These are phyloP conservation scores for Polietes domitor DNA, from an alignment of 2,888 invertebrate genomes.

Conservation along the genomic window DNA sequence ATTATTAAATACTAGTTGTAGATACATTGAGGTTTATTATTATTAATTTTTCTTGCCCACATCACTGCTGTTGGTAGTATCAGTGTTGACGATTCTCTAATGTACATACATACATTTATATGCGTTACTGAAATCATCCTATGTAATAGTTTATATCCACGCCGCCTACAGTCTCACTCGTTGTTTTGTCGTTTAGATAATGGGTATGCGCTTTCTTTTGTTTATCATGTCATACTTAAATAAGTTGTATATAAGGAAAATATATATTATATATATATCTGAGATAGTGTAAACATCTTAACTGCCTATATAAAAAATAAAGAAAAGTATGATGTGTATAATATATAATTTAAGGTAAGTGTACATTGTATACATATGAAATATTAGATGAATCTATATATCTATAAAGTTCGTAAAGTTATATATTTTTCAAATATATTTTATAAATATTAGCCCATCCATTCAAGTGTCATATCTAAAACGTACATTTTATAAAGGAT, in stretches of 20 bases:
- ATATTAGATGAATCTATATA: not conserved
- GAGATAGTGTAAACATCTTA: conserved; percentile 22
- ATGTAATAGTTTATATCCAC: not conserved
- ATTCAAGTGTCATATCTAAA: no score
- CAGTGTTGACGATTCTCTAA: not conserved
- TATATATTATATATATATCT: conserved; percentile 29
- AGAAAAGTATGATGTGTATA: conserved; percentile 8
- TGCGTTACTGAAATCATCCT: no score
- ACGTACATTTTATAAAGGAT: no score
- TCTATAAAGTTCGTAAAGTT: not conserved
- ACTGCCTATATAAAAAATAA: conserved; percentile 30
- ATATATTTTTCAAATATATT: no score
- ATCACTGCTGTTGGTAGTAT: not conserved
- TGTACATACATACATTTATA: not conserved
- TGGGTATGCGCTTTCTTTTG: not conserved
- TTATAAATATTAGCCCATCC: no score
- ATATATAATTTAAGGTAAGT: not conserved
- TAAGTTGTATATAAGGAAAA: conserved; percentile 28
- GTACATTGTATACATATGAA: not conserved
- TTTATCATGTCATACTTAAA: conserved; percentile 17
- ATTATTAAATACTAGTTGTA: conserved; percentile 5
- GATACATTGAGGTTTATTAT: not conserved
- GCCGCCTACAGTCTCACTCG: not conserved
- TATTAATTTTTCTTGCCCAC: not conserved
- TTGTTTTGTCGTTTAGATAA: not conserved